Evolutionary conservation across 2,888 invertebrate species (phyloP).

Genomic region (Branchellion lobata): DNA sequence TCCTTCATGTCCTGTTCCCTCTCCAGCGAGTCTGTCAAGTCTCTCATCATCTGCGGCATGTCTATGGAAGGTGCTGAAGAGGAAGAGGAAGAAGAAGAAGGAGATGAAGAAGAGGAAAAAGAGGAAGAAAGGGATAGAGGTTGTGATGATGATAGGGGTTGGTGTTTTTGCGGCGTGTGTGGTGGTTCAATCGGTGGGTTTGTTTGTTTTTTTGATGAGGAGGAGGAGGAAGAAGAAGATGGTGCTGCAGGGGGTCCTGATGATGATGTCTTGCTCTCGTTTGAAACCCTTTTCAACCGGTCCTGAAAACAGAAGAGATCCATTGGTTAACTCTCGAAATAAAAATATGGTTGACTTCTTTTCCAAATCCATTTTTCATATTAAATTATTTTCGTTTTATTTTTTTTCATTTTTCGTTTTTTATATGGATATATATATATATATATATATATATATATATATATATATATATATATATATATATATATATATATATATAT

Average conservation of each 20-base stretch:
- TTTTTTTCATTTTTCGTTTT: no score
- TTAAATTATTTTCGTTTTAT: no score
- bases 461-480: no score
- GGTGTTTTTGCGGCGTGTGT: neutral
- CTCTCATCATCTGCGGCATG: conserved; percentile 73
- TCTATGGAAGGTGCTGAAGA: conserved; percentile 50
- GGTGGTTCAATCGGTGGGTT: neutral
- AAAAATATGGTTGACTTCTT: no score
- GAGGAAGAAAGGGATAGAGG: neutral
- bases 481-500: no score
- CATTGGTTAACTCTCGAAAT: no score
- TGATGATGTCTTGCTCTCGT: no score
- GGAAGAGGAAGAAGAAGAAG: neutral
- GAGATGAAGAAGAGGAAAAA: neutral
- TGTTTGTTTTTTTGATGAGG: neutral
- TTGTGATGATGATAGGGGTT: neutral
- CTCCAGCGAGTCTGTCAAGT: conserved; percentile 86
- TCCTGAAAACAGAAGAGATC: no score
- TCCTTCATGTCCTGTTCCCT: conserved; percentile 89
- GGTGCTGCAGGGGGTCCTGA: neutral
- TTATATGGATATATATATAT: no score
- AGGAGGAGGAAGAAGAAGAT: neutral
- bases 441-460: no score
- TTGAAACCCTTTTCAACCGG: no score
- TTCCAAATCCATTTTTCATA: no score